phyloP scores from a whole-genome alignment of 2,888 invertebrate genomes.

The Empis stercorea region DNA sequence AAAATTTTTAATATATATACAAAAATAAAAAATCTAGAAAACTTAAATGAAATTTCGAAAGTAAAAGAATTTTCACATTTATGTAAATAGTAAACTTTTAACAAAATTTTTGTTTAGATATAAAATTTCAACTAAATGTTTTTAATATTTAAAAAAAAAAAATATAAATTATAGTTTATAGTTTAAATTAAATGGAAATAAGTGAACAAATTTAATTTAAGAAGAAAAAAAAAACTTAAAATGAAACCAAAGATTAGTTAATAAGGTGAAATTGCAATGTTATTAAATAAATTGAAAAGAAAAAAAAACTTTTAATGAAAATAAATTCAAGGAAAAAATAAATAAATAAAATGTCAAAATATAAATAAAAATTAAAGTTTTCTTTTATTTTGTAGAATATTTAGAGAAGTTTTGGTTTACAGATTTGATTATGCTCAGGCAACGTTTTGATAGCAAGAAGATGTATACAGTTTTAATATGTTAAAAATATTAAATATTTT shows the following conservation, averaged over 20 bases:
- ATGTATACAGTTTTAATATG: no score
- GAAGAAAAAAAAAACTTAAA: slow-evolving; percentile 4
- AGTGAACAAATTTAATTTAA: no score
- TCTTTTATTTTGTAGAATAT: not conserved
- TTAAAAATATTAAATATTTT: no score
- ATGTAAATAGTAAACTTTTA: no score
- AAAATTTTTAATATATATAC: no score
- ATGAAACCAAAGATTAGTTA: slow-evolving; percentile 8
- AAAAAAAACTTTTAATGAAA: slow-evolving; percentile 4
- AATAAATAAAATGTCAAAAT: not conserved
- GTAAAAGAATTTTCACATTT: no score
- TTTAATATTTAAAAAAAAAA: not conserved
- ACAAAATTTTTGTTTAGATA: not conserved
- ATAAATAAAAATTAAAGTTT: not conserved
- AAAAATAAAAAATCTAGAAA: no score
- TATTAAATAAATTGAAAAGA: slow-evolving; percentile 2
- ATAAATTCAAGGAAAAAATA: not conserved
- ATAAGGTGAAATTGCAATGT: slow-evolving; percentile 5
- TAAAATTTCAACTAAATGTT: not conserved
- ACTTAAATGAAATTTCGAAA: no score
- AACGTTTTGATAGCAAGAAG: no score
- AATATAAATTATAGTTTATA: not conserved
- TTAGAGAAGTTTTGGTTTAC: no score
- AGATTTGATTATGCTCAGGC: no score
- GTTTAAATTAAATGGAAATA: not conserved